These are phyloP conservation scores for Wiebesia pumilae DNA, from an alignment of 1,140 invertebrate species.

Conservation along the genomic window DNA sequence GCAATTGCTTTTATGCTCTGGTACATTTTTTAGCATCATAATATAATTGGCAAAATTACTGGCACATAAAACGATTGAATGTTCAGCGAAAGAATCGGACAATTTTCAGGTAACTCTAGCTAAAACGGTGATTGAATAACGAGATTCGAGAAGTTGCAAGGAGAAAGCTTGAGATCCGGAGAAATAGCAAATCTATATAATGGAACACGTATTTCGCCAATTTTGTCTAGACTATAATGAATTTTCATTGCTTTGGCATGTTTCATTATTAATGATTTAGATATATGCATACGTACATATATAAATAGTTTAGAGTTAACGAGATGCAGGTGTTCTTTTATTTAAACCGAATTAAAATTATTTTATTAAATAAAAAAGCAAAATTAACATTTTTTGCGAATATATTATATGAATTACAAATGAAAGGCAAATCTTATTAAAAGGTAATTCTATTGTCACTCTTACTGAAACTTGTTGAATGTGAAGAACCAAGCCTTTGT, in stretches of 20 bases:
- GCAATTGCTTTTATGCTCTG: constrained; percentile 67
- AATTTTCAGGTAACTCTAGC: background rate
- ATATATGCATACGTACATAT: background rate
- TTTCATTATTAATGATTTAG: no score
- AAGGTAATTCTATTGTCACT: no score
- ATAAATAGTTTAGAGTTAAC: background rate
- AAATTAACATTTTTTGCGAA: no score
- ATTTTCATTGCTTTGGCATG: no score
- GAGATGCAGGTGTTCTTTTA: no score
- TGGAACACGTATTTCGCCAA: background rate
- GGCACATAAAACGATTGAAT: background rate
- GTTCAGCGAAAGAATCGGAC: background rate
- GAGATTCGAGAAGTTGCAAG: background rate
- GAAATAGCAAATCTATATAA: background rate
- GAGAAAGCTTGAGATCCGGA: background rate
- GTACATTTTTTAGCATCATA: background rate
- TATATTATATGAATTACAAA: no score
- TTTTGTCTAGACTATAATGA: background rate
- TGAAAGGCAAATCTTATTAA: no score
- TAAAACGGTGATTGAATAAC: background rate
- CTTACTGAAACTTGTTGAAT: background rate
- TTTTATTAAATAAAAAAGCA: no score
- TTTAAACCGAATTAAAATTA: no score
- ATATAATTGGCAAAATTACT: background rate
- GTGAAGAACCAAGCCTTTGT: background rate